A percentile compares a stretch with the other conserved stretches of the same genome.
Evolutionary conservation across 2,797 vertebrate genomes (phyloP).

Genomic region (Odontamblyopus rebecca): DNA sequence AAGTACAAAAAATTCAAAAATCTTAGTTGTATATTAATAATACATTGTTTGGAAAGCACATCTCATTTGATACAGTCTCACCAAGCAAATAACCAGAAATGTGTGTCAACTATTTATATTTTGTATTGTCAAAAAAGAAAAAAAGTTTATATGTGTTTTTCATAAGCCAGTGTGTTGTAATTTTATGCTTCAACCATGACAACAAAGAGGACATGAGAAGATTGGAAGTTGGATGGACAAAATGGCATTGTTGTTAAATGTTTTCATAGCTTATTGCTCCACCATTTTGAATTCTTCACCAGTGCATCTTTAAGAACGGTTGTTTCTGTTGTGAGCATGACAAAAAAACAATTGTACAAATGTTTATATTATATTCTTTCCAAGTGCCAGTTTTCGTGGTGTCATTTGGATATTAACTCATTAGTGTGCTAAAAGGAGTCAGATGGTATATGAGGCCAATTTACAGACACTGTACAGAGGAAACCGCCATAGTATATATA

Average conservation of each 20-base stretch:
- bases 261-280: conserved; percentile 33
- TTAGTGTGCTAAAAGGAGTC: conserved; percentile 42
- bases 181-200: conserved; percentile 12
- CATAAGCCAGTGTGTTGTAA: conserved; percentile 33
- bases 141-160: conserved; percentile 61
- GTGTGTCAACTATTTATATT: conserved; percentile 80
- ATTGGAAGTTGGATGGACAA: conserved; percentile 23
- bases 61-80: conserved; percentile 71
- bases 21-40: conserved; percentile 52
- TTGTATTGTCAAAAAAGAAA: conserved; percentile 65
- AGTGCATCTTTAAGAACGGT: conserved; percentile 61
- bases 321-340: conserved; percentile 73
- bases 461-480: conserved; percentile 58
- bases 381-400: conserved; percentile 76
- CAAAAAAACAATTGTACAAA: conserved; percentile 65
- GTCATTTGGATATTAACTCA: conserved; percentile 71
- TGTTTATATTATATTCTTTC: conserved; percentile 76
- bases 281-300: conserved; percentile 45
- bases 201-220: conserved; percentile 20
- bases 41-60: conserved; percentile 72
- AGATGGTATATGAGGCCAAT: conserved; percentile 37
- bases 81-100: conserved; percentile 69
- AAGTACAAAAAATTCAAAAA: conserved; percentile 32
- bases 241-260: conserved; percentile 47
- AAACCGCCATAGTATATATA: conserved; percentile 64